Conservation (phyloP, 2,888 invertebrate species). For the Eucera pruinosa region DNA sequence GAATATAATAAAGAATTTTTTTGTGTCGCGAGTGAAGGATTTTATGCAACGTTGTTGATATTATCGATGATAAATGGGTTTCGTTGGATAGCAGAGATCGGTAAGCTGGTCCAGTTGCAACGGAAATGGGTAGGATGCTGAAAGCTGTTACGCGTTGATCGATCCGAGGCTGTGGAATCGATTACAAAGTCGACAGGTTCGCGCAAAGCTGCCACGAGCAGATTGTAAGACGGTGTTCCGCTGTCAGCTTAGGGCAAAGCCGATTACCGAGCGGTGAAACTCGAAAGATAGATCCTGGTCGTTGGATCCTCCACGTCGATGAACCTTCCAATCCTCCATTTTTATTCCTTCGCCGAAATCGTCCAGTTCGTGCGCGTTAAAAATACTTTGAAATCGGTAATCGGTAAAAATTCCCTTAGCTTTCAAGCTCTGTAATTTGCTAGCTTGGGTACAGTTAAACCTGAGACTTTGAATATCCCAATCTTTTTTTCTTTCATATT, state of each 20-base stretch:
- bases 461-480: too few relatives aligned
- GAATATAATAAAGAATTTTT: too few relatives aligned
- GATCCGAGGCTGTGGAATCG: conserved; percentile 29
- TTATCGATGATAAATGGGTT: not conserved
- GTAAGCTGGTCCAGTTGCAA: not conserved
- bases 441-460: too few relatives aligned
- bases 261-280: conserved; percentile 34
- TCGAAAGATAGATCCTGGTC: conserved; percentile 12
- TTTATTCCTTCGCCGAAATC: not conserved
- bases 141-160: conserved; percentile 17
- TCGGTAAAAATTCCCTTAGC: too few relatives aligned
- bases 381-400: too few relatives aligned
- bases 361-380: too few relatives aligned
- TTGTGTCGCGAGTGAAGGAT: too few relatives aligned
- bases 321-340: not conserved
- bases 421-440: too few relatives aligned
- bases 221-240: conserved; percentile 39
- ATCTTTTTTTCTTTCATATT: too few relatives aligned
- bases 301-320: not conserved
- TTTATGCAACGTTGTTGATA: too few relatives aligned
- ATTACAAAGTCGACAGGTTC: conserved; percentile 47
- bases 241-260: conserved; percentile 51
- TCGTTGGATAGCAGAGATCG: not conserved
- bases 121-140: too few relatives aligned
- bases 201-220: conserved; percentile 42